These are phyloP conservation scores for Cossypha polioptera DNA, from an alignment of 2,797 vertebrate genomes.

Conservation along the genomic window DNA sequence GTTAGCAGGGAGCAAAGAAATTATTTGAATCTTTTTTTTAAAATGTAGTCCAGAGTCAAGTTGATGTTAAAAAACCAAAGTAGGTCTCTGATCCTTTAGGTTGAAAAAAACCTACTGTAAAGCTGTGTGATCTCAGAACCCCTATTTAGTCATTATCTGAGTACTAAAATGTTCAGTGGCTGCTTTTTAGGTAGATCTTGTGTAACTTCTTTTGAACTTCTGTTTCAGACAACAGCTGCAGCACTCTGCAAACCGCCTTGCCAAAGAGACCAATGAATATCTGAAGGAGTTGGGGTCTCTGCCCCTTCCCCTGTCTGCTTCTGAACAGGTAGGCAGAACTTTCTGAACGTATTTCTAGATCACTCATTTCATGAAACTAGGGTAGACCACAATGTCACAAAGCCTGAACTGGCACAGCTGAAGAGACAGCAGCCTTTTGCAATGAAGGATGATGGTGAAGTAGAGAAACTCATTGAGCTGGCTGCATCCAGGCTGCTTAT, in stretches of 20 bases:
- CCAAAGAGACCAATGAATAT: slow-evolving; percentile 94
- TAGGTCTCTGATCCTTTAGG: not conserved
- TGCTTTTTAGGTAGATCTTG: not conserved
- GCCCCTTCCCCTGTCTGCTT: slow-evolving; percentile 82
- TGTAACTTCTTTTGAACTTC: not conserved
- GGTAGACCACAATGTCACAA: not conserved
- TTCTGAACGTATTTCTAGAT: not conserved
- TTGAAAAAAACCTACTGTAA: not conserved
- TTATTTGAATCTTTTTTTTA: not conserved
- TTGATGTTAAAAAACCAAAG: not conserved
- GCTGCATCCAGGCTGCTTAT: not conserved
- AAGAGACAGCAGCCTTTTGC: not conserved
- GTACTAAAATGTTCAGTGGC: not conserved
- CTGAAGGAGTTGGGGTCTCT: slow-evolving; percentile 90
- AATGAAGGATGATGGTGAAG: not conserved
- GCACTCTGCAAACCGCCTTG: slow-evolving; percentile 90
- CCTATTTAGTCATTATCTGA: not conserved
- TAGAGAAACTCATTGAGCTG: not conserved
- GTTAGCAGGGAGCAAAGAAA: not conserved
- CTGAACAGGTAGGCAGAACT: slow-evolving; percentile 85
- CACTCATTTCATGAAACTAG: not conserved
- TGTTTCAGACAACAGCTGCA: slow-evolving; percentile 89
- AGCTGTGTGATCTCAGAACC: not conserved
- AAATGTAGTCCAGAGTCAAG: not conserved
- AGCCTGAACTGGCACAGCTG: not conserved